Base-by-base conservation (phyloP, 2,888 invertebrate genomes). In the Chorisops tibialis region DNA sequence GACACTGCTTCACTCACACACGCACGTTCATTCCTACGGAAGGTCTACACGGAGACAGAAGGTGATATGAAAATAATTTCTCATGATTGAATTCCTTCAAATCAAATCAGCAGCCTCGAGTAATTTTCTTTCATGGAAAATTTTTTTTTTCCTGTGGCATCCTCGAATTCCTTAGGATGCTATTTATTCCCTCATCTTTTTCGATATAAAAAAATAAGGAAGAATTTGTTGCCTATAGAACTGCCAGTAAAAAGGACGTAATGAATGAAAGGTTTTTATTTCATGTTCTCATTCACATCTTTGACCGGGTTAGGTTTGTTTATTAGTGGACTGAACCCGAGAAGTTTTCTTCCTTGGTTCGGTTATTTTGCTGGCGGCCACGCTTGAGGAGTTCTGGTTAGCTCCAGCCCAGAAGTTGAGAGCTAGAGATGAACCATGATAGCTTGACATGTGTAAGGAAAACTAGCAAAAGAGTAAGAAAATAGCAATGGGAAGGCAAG, bases 31-130 rank as follows among this genome's bases (percentile, higher is more conserved):
- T 59, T 48, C 61, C 47, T 30, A 43, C 51, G 35, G 47, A 54
- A 47, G 45, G 43, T 9, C 21, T 38, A 21, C 35, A 37, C 51
- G 49, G 38, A 19, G 22, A 63, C 63, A 63, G 59, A 54, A 63
- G 63, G 59, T 63, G 63, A 63, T 59, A 52, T 54, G 63, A 63
- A 63, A 63, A 63, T 56, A 63, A 63, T 63, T 63, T 54, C 63
- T 54, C 60, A 60, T 63, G 54, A 60, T 63, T 54, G 60, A 63
- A 60, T 63, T 59, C 59, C 52, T 52, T 43, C 51, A 59, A 63
- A 63, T 63, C 59, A 52, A 63, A 63, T 63, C 63, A 63, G 59
- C 59, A 59, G 52, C 59, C 48, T 48, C 52, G 49, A 54, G 52
- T 52, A 48, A 59, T 59, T 63, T 51, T 50, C 41, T 63, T 52